Base-by-base conservation (phyloP, 2,797 vertebrate genomes). In the Mus spretus region DNA sequence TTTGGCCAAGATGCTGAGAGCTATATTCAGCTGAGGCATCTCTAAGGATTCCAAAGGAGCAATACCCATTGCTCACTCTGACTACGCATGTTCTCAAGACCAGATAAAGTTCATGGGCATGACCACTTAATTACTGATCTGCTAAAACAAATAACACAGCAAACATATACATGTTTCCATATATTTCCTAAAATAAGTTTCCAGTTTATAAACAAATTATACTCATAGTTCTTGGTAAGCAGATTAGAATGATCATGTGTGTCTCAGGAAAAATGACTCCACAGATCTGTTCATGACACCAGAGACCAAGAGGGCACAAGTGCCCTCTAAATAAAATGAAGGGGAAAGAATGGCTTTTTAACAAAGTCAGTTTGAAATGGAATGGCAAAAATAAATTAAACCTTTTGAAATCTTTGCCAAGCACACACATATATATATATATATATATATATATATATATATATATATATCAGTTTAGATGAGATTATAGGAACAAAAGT, bases 321-420 rank as follows among this genome's bases (percentile, higher is more conserved):
- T 94, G 37, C 57, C 83, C 74, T 95, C 40, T 84, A 93, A 95
- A 61, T 87, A 40, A 96, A 96, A 97, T 96, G 93, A 95, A 94
- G 53, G 93, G 37, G 26, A 96, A 91, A 77, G 24, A 96, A 97
- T 91, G 14, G 67, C 50, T 93, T 92, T 97, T 97, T 86, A 97
- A 82, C 78, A 89, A 97, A 65, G 83, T 97, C 93, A 96, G 79
- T 80, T 89, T 95, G 89, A 96, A 93, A 84, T 37, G 63, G 14
- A 93, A 93, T 88, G 86, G 90, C 81, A 93, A 87, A 78, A 63
- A 96, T 95, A 96, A 97, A 97, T 94, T 88, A 77, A 81, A 87
- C 28, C 26, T 94, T 92, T 96, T 91, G 80, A 96, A 57, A 97
- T 95, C 59, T 89, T 95, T 95, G 67, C 75, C 83, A 96, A 95